Conservation (phyloP, 1,140 invertebrate genomes). For the Dreissena polymorpha region DNA sequence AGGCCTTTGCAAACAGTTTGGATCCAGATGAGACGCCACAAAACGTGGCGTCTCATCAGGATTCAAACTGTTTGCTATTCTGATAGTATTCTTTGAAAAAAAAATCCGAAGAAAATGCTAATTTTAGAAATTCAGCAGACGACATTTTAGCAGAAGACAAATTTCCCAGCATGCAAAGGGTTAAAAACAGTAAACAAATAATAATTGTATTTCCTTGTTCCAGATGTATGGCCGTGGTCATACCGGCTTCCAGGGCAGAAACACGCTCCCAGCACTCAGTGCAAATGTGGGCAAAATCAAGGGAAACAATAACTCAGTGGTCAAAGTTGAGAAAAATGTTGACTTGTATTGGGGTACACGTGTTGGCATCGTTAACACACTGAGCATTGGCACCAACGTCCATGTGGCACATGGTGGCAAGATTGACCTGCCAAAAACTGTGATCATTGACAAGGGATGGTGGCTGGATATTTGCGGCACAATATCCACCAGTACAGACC, state of each 20-base stretch:
- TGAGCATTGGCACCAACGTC: slow-evolving; percentile 55
- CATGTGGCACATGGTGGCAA: slow-evolving; percentile 58
- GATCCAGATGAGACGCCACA: no score
- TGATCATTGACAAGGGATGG: slow-evolving; percentile 59
- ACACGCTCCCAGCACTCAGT: slow-evolving; percentile 27
- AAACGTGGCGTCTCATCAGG: no score
- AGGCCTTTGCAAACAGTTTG: no score
- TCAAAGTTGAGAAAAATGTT: slow-evolving; percentile 54
- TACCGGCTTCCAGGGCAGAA: slow-evolving; percentile 41
- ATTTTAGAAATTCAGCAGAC: no score
- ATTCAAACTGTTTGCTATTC: no score
- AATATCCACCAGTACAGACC: slow-evolving; percentile 53
- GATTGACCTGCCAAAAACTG: slow-evolving; percentile 63
- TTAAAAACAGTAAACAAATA: no score
- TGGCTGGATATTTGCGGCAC: slow-evolving; percentile 65
- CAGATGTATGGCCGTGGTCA: neutral
- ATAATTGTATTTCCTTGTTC: no score
- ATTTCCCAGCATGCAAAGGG: no score
- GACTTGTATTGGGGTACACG: slow-evolving; percentile 56
- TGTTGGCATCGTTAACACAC: slow-evolving; percentile 26
- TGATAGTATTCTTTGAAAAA: no score
- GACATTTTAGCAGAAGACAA: no score
- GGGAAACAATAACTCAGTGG: slow-evolving; percentile 46
- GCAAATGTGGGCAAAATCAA: slow-evolving; percentile 53
- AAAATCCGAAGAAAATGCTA: no score